Conservation (phyloP, 2,888 invertebrate genomes). For the Erpobdella octoculata region DNA sequence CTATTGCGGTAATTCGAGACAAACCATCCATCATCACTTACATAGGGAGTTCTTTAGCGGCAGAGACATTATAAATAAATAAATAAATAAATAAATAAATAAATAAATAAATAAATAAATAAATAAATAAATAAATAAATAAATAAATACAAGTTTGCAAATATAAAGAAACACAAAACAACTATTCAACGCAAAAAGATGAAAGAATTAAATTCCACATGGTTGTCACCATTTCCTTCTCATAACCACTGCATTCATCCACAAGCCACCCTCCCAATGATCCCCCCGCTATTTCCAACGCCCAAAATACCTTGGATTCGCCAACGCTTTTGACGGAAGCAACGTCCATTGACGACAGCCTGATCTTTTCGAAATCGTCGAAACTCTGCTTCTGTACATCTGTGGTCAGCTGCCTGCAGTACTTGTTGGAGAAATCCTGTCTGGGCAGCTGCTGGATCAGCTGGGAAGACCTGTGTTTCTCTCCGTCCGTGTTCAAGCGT, state of each 20-base stretch:
- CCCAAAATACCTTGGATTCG: not conserved
- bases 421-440: constrained; percentile 73
- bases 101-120: too few species aligned
- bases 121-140: too few species aligned
- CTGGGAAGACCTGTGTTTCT: constrained; percentile 70
- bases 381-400: constrained; percentile 57
- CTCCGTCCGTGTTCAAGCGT: constrained; percentile 67
- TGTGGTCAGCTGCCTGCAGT: constrained; percentile 71
- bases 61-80: too few species aligned
- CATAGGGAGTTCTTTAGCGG: too few species aligned
- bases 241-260: not conserved
- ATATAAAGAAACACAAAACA: too few species aligned
- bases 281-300: not conserved
- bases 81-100: too few species aligned
- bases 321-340: constrained; percentile 18
- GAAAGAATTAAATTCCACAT: too few species aligned
- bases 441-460: constrained; percentile 77
- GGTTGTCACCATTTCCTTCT: too few species aligned
- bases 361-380: constrained; percentile 83
- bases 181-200: too few species aligned
- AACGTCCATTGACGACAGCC: constrained; percentile 83
- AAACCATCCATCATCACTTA: too few species aligned
- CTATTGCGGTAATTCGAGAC: too few species aligned
- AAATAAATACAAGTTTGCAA: too few species aligned
- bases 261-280: not conserved